Base-by-base conservation (phyloP, 2,888 invertebrate genomes). In the Metacarcinus magister region DNA sequence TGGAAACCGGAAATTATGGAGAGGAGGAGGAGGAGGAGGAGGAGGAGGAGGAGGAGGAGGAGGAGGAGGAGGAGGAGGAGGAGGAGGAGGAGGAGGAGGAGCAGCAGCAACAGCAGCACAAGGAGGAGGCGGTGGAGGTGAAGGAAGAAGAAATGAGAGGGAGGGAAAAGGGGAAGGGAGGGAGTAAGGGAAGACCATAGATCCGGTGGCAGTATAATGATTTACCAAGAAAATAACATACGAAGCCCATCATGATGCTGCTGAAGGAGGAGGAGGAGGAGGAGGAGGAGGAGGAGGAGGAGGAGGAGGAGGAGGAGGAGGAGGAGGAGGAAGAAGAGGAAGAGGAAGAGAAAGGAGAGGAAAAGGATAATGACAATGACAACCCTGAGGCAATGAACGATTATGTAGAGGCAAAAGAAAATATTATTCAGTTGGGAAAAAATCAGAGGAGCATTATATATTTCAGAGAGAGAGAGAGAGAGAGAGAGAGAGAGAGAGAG, bases 1-100 rank as follows among this genome's bases (percentile, higher is more conserved):
- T 99, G 95, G 98, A 98, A 97, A 28, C 23, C n/a, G 54, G 48
- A 46, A 91, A 91, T 91, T 91, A 87, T 32, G 16, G 87, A 87
- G 87, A 87, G 87, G 23, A 16, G 39, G 82, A 82, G 32, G 23
- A 32, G 10, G 82, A 32, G 10, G 32, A 23, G 0, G 82, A 32
- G 32, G 82, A 67, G 67, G 19, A 19, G 19, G 10, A 60, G n/a
- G 28, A 8, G 19, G 23, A 23, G 28, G 7, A n/a, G 23, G 87
- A 87, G 39, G 23, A n/a, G 23, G 67, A 67, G 67, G 19, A 19
- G 19, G 67, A 67, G 19, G 23, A 23, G 23, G 23, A 23, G 23
- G 67, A 67, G 67, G 23, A 23, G 23, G 67, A 67, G 67, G 19
- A 19, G 19, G 67, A 67, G 67, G 19, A 19, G 19, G 67, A 67